These are phyloP conservation scores for Centropus unirufus DNA, from an alignment of 2,113 vertebrate species.

Conservation along the genomic window DNA sequence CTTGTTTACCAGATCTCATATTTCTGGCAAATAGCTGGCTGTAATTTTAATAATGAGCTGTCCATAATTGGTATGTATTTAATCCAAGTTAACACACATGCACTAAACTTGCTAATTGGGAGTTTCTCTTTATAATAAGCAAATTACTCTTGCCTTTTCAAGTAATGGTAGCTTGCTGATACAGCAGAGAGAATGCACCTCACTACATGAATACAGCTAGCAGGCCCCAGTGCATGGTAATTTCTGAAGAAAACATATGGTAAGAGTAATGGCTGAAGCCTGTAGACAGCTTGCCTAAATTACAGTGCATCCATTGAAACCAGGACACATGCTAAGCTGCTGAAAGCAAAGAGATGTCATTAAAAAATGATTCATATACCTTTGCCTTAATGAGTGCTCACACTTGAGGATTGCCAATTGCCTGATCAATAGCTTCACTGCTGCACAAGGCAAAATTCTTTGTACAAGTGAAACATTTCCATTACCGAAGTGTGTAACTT, in stretches of 20 bases:
- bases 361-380: conserved; percentile 82
- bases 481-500: conserved; percentile 10
- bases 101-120: conserved; percentile 71
- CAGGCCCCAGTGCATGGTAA: conserved; percentile 70
- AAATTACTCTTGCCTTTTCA: conserved; percentile 61
- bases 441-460: background rate
- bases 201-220: conserved; percentile 24
- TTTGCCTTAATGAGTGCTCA: conserved; percentile 77
- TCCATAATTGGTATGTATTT: conserved; percentile 65
- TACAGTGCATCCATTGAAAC: conserved; percentile 72
- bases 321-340: conserved; percentile 77
- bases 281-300: conserved; percentile 73
- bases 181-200: conserved; percentile 43
- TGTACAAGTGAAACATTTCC: conserved; percentile 22
- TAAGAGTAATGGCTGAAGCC: conserved; percentile 72
- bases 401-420: conserved; percentile 77
- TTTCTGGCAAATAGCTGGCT: conserved; percentile 66
- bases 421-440: conserved; percentile 68
- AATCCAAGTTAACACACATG: conserved; percentile 60
- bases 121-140: conserved; percentile 67
- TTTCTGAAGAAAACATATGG: conserved; percentile 77
- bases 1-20: conserved; percentile 43
- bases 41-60: conserved; percentile 70
- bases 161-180: conserved; percentile 46
- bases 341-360: conserved; percentile 79